Base-by-base conservation (phyloP, 2,113 vertebrate species). In the Sinosuthora webbiana region DNA sequence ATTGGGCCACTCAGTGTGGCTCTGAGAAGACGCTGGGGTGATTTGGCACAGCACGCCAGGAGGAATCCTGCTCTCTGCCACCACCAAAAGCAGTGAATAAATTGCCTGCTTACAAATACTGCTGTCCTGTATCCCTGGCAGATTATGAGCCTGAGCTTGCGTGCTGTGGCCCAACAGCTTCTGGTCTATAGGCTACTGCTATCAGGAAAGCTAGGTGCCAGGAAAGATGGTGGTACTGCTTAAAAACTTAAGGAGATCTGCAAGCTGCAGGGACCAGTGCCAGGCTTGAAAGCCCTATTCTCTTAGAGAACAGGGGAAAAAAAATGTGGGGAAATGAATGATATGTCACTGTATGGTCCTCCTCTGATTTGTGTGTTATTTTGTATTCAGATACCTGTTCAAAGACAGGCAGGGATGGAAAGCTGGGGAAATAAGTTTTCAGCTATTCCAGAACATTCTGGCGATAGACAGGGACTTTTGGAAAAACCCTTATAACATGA, bases 1-100 rank as follows among this genome's bases (percentile, higher is more conserved):
- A 11, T 11, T 1, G 1, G 18, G 27, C 5, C 14, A 15, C 2
- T 45, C 0, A 0, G 8, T 17, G 16, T 0, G 7, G 24, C 49
- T 39, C 59, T 67, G 31, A 35, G 70, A 75, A 62, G 28, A 37
- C 2, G 2, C 15, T 1, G 13, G 49, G 5, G 23, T 57, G 11
- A 37, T 75, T 75, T 69, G 69, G n/a, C 15, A 53, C 24, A 24
- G 41, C 1, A 1, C 59, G 10, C 18, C 44, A 19, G 49, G 37
- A 82, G 21, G 42, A 87, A 56, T 60, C 15, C 78, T 71, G 30
- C 52, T 50, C 6, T 6, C 37, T 62, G 42, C 23, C 33, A 8
- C 55, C 1, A 0, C 24, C 30, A 14, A n/a, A 49, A 62, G 19
- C 2, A 7, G 23, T 10, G 39, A 64, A 47, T 68, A 30, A 37